These are phyloP conservation scores for Drosophila sp. DNA, from an alignment of 1,140 invertebrate species.

Conservation along the genomic window DNA sequence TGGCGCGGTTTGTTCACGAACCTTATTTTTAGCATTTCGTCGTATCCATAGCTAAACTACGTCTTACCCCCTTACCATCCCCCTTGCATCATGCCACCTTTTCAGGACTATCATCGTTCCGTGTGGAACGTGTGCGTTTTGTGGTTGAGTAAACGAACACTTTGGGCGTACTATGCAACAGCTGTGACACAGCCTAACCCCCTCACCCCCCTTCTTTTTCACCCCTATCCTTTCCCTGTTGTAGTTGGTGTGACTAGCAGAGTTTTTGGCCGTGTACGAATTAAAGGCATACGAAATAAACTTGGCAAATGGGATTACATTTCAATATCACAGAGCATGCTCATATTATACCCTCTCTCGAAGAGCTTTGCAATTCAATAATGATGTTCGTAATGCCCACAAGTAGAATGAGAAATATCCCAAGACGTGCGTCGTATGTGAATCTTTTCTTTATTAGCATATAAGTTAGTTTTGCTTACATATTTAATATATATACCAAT, in stretches of 20 bases:
- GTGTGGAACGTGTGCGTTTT: conserved; percentile 70
- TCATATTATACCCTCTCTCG: neutral
- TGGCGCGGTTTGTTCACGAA: conserved; percentile 35
- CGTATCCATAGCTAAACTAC: conserved; percentile 9
- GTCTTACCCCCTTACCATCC: neutral
- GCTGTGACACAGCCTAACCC: conserved; percentile 52
- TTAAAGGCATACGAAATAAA: conserved; percentile 25
- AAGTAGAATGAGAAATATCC: neutral
- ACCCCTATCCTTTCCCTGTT: neutral
- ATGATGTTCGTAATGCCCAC: neutral
- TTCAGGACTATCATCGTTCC: conserved; percentile 13
- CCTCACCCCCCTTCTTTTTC: neutral
- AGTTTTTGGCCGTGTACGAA: conserved; percentile 15
- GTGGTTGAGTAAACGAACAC: conserved; percentile 73
- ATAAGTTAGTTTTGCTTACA: no score
- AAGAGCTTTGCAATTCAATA: conserved; percentile 5
- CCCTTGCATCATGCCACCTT: neutral
- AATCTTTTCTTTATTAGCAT: no score
- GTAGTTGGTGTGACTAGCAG: conserved; percentile 28
- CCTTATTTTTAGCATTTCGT: conserved; percentile 38
- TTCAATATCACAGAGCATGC: conserved; percentile 14
- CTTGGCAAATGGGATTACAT: conserved; percentile 30
- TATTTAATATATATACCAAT: no score
- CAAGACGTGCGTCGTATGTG: neutral
- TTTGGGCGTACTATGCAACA: conserved; percentile 77